Evolutionary conservation across 1,140 invertebrate species (phyloP).

Genomic region (Proctacanthus coquilletti): DNA sequence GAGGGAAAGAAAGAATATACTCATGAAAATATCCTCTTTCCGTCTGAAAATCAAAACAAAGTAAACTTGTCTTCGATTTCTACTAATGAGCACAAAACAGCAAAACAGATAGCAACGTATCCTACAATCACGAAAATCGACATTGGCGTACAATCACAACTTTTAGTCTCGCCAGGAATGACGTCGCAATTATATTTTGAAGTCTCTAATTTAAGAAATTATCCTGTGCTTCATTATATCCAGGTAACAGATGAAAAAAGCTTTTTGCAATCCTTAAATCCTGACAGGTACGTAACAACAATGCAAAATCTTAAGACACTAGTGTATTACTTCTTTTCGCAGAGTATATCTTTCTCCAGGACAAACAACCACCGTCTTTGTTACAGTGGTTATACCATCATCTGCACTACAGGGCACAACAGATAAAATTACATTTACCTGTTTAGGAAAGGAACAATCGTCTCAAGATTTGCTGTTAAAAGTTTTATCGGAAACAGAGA

Average conservation of each 20-base stretch:
- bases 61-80: neutral
- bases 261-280: constrained; percentile 32
- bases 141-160: constrained; percentile 21
- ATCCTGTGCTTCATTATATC: constrained; percentile 32
- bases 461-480: constrained; percentile 19
- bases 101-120: neutral
- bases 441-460: constrained; percentile 24
- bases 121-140: constrained; percentile 21
- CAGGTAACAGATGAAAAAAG: constrained; percentile 35
- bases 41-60: neutral
- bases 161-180: constrained; percentile 17
- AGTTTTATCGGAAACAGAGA: constrained; percentile 17
- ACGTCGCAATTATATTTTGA: constrained; percentile 32
- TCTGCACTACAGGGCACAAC: constrained; percentile 31
- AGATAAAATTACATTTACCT: constrained; percentile 39
- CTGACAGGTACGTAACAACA: constrained; percentile 17
- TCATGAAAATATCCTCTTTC: constrained; percentile 1
- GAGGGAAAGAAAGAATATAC: neutral
- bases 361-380: constrained; percentile 35
- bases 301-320: too few species aligned
- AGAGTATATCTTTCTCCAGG: constrained; percentile 34
- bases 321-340: constrained; percentile 9
- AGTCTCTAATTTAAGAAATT: constrained; percentile 37
- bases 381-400: constrained; percentile 34
- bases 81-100: neutral